phyloP scores from a whole-genome alignment of 2,113 vertebrate species.

The Varanus komodoensis region DNA sequence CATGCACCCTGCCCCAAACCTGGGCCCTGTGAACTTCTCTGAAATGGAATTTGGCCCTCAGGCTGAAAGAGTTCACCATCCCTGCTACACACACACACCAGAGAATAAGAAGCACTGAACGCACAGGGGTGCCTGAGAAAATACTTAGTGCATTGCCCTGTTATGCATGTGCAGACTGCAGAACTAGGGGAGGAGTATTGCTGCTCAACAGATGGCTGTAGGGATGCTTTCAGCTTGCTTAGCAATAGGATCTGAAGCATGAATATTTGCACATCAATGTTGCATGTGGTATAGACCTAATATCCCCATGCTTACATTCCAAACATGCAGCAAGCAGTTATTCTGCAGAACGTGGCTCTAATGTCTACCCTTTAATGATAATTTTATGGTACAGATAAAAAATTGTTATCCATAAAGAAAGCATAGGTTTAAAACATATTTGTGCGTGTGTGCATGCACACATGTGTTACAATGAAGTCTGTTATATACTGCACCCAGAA shows the following conservation, averaged over 20 bases:
- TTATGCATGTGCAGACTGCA: not conserved
- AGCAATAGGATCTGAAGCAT: not conserved
- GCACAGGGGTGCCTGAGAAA: not conserved
- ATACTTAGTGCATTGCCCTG: not conserved
- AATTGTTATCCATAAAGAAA: not conserved
- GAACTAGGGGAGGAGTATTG: not conserved
- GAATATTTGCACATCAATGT: not conserved
- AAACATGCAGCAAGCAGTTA: not conserved
- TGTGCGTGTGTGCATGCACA: fast-evolving
- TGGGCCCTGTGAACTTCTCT: too few relatives aligned
- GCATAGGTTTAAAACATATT: not conserved
- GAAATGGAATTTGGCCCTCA: too few relatives aligned
- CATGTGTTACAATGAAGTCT: not conserved
- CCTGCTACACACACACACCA: not conserved
- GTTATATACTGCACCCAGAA: constrained; percentile 23
- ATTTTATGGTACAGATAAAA: not conserved
- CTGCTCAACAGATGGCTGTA: not conserved
- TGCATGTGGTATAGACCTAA: not conserved
- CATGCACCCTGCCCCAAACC: too few relatives aligned
- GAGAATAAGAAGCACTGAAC: not conserved
- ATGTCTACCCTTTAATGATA: not conserved
- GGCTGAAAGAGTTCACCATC: too few relatives aligned
- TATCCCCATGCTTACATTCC: not conserved
- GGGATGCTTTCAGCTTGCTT: not conserved
- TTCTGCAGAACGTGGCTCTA: not conserved